Percentiles rank a stretch among this genome's conserved stretches.
These are phyloP conservation scores for Notechis scutatus DNA, from an alignment of 2,113 vertebrate genomes.

Conservation along the genomic window DNA sequence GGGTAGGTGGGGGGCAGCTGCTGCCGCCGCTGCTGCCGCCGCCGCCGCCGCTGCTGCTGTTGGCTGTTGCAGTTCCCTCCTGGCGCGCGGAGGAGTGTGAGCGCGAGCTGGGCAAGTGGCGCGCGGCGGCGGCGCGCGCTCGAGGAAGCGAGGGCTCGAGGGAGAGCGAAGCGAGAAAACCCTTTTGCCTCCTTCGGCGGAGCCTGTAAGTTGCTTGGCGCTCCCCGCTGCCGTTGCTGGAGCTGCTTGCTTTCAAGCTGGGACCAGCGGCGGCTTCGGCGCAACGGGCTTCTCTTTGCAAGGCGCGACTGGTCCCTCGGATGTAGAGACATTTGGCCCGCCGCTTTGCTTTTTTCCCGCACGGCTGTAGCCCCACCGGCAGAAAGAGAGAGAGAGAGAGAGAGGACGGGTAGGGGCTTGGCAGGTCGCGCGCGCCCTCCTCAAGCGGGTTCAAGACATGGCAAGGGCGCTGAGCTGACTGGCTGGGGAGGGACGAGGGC, in stretches of 20 bases:
- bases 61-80: constrained; percentile 10
- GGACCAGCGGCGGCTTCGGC: background rate
- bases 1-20: too few species aligned
- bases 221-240: background rate
- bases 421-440: background rate
- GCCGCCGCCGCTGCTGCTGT: constrained; percentile 2
- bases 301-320: background rate
- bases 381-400: too few species aligned
- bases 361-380: background rate
- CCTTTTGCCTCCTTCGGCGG: background rate
- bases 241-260: too few species aligned
- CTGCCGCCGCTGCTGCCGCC: background rate
- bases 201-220: constrained; percentile 5
- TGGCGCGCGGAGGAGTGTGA: background rate
- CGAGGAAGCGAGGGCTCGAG: too few species aligned
- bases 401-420: background rate
- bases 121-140: background rate
- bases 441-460: background rate
- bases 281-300: background rate
- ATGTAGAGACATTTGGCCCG: background rate
- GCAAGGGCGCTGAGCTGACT: background rate
- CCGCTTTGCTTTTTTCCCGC: background rate
- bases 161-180: too few species aligned
- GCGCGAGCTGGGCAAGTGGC: background rate
- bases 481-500: too few species aligned